Percentiles rank a stretch among this genome's conserved stretches.
These are phyloP conservation scores for Gandaritis pyraliata DNA, from an alignment of 2,888 invertebrate species.

Conservation along the genomic window DNA sequence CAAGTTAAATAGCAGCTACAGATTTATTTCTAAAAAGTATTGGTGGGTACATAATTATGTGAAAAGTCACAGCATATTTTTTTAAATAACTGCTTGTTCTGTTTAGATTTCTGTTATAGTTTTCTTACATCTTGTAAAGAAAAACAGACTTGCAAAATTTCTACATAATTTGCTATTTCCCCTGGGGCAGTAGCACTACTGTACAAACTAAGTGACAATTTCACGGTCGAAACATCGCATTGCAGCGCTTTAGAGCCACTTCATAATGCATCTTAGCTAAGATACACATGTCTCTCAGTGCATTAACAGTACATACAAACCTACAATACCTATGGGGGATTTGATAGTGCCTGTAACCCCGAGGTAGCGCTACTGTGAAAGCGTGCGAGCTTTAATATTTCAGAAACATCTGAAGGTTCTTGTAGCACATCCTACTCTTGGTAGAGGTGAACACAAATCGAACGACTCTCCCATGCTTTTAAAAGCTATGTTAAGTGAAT, in stretches of 20 bases:
- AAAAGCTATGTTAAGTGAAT: too few relatives aligned
- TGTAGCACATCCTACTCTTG: background rate
- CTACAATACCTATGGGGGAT: slow-evolving; percentile 27
- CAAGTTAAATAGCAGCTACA: too few relatives aligned
- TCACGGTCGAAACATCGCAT: slow-evolving; percentile 33
- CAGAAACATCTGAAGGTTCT: background rate
- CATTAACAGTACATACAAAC: slow-evolving; percentile 28
- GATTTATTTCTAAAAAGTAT: too few relatives aligned
- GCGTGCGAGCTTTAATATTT: background rate
- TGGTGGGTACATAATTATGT: too few relatives aligned
- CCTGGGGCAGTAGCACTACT: slow-evolving; percentile 10
- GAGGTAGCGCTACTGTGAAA: slow-evolving; percentile 28
- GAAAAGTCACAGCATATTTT: too few relatives aligned
- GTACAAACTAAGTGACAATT: slow-evolving; percentile 32
- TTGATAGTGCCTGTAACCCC: slow-evolving; percentile 29
- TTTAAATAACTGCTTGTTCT: too few relatives aligned
- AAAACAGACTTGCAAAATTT: slow-evolving; percentile 15
- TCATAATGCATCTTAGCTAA: slow-evolving; percentile 38
- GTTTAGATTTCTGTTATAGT: too few relatives aligned
- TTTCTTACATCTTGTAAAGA: background rate
- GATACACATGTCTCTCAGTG: slow-evolving; percentile 30
- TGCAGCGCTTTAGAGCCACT: slow-evolving; percentile 30
- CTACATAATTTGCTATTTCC: slow-evolving; percentile 20
- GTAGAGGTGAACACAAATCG: too few relatives aligned
- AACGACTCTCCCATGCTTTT: too few relatives aligned